Base-by-base conservation (phyloP, 2,113 vertebrate genomes). In the Trinectes maculatus region DNA sequence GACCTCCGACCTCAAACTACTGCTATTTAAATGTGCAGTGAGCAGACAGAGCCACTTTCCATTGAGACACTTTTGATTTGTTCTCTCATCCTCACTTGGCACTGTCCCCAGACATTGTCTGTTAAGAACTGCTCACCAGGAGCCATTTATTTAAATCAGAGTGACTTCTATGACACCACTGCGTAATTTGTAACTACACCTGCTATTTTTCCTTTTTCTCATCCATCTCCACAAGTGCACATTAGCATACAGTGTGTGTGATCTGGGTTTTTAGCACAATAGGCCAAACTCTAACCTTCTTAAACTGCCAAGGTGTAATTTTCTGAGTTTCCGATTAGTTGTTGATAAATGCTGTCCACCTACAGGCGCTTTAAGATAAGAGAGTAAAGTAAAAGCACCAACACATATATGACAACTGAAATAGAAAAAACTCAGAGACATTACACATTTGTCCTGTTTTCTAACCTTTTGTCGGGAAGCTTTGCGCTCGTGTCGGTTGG, bases 101-200 rank as follows among this genome's bases (percentile, higher is more conserved):
- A 3, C 36, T 1, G 21, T 60, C 76, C 70, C 55, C 71, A 66
- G 51, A 55, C 6, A 8, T n/a, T 28, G 72, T 74, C 63, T 65
- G 52, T 44, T 52, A 24, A 34, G 40, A 69, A 60, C 42, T 55
- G 24, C 66, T 76, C 34, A 56, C 63, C 49, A 31, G 55, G 65
- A 79, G 43, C 11, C 21, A 11, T 55, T 54, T 84, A 84, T 87
- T 75, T 66, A 81, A 83, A 79, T 84, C 62, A 37, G 21, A 34
- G 55, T 73, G 79, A 80, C 79, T 80, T 57, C 51, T 72, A 8
- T 67, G 83, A 82, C 81, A 79, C 43, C 0, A n/a, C 21, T 58
- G 13, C 61, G 37, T 79, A 48, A 85, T 87, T 79, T 84, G 77
- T 62, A 83, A 69, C 70, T 74, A 56, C 26, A 37, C 46, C 65